A percentile compares a stretch with the other conserved stretches of the same genome.
phyloP scores from a whole-genome alignment of 2,888 invertebrate species.

The Sussaba pulchella region DNA sequence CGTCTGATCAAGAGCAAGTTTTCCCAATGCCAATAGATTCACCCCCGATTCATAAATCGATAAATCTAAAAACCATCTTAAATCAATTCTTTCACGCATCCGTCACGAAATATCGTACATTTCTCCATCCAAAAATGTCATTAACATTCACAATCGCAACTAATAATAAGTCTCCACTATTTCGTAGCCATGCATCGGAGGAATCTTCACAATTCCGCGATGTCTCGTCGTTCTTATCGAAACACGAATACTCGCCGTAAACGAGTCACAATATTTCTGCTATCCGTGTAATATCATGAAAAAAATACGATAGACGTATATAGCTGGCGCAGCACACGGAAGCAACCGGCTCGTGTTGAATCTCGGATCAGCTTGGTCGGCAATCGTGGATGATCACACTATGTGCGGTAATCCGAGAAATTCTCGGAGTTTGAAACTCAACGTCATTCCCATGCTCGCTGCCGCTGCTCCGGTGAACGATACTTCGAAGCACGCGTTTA shows the following conservation, averaged over 20 bases:
- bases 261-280: not conserved
- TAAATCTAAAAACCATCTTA: too few relatives aligned
- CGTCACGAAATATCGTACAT: too few relatives aligned
- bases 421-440: slow-evolving; percentile 52
- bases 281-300: slow-evolving; percentile 28
- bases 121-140: too few relatives aligned
- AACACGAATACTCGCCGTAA: slow-evolving; percentile 3
- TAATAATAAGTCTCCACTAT: too few relatives aligned
- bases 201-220: slow-evolving; percentile 28
- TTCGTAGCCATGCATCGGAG: not conserved
- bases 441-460: slow-evolving; percentile 10
- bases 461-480: slow-evolving; percentile 12
- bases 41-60: too few relatives aligned
- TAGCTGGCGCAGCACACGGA: slow-evolving; percentile 55
- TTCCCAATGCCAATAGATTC: too few relatives aligned
- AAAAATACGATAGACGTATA: slow-evolving; percentile 27
- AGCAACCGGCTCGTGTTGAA: slow-evolving; percentile 59
- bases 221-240: slow-evolving; percentile 23
- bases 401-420: slow-evolving; percentile 60
- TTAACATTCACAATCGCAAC: too few relatives aligned
- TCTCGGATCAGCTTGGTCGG: slow-evolving; percentile 59
- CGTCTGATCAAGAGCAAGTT: too few relatives aligned
- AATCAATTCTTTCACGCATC: too few relatives aligned
- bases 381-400: slow-evolving; percentile 30
- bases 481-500: not conserved